Conservation (phyloP, 1,140 invertebrate species). For the Apolygus lucorum region DNA sequence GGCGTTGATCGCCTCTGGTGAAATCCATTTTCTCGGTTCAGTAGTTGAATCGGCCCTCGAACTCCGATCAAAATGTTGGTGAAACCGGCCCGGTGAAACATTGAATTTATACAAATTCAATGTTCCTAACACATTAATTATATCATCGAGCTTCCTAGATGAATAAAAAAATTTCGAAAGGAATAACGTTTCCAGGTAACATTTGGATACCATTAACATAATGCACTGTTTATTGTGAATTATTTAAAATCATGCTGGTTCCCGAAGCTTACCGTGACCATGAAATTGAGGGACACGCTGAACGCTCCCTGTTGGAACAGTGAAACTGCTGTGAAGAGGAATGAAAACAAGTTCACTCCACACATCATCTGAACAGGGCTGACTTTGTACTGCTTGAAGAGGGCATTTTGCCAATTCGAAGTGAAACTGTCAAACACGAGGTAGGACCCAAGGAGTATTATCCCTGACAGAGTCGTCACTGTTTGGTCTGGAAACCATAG, state of each 20-base stretch:
- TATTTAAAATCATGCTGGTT: slow-evolving; percentile 38
- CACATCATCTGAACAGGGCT: slow-evolving; percentile 95
- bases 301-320: slow-evolving; percentile 80
- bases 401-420: slow-evolving; percentile 91
- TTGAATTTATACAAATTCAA: too few species aligned
- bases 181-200: slow-evolving; percentile 26
- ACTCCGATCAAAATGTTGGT: too few species aligned
- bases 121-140: too few species aligned
- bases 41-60: too few species aligned
- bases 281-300: slow-evolving; percentile 63
- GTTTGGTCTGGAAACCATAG: slow-evolving; percentile 45
- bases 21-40: too few species aligned
- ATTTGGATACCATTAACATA: slow-evolving; percentile 19
- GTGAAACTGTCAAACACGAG: slow-evolving; percentile 97
- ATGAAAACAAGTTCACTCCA: slow-evolving; percentile 91
- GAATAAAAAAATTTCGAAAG: too few species aligned
- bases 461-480: slow-evolving; percentile 76
- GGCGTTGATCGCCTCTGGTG: too few species aligned
- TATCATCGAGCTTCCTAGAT: too few species aligned
- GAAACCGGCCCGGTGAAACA: too few species aligned
- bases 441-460: slow-evolving; percentile 79
- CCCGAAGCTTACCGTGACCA: slow-evolving; percentile 45
- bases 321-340: slow-evolving; percentile 80
- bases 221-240: not conserved
- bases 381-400: slow-evolving; percentile 77